These are phyloP conservation scores for Drosophila percnosoma DNA, from an alignment of 2,888 invertebrate genomes.

Conservation along the genomic window DNA sequence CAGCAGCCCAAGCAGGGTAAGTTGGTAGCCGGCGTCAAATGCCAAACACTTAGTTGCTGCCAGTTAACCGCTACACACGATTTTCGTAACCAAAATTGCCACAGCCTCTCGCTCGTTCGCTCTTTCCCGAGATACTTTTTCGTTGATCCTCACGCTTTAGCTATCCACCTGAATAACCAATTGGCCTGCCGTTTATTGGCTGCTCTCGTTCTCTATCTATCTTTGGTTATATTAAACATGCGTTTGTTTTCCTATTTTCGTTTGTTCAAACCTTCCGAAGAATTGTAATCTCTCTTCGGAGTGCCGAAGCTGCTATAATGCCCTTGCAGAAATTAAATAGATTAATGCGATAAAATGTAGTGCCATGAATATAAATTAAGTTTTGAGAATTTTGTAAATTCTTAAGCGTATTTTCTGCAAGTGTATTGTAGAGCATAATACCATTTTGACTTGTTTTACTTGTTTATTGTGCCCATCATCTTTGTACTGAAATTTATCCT, in stretches of 20 bases:
- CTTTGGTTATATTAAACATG: slow-evolving; percentile 41
- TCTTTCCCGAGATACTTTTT: slow-evolving; percentile 34
- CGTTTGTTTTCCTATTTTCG: slow-evolving; percentile 15
- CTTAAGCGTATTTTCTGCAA: slow-evolving; percentile 18
- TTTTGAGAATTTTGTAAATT: not conserved
- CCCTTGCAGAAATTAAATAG: slow-evolving; percentile 37
- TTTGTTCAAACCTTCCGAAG: slow-evolving; percentile 9
- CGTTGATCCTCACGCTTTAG: slow-evolving; percentile 59
- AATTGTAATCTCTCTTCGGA: slow-evolving; percentile 27
- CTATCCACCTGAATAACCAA: slow-evolving; percentile 46
- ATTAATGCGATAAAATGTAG: not conserved
- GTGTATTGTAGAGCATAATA: slow-evolving; percentile 20
- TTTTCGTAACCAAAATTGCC: slow-evolving; percentile 68
- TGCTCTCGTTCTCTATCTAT: slow-evolving; percentile 49
- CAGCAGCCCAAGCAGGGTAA: slow-evolving; percentile 46
- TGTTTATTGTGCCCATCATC: slow-evolving; percentile 62
- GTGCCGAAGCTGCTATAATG: slow-evolving; percentile 32
- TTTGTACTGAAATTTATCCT: slow-evolving; percentile 75
- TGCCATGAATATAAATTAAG: not conserved
- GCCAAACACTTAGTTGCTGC: slow-evolving; percentile 46
- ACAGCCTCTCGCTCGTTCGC: slow-evolving; percentile 59
- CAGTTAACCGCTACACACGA: slow-evolving; percentile 75
- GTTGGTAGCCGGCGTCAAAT: slow-evolving; percentile 7
- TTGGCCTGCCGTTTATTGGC: slow-evolving; percentile 71
- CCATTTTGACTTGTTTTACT: slow-evolving; percentile 32